Evolutionary conservation across 1,140 invertebrate species (phyloP), one percentile per base, ranked within the genome.

Genomic region (Mesaphorura yosii): DNA sequence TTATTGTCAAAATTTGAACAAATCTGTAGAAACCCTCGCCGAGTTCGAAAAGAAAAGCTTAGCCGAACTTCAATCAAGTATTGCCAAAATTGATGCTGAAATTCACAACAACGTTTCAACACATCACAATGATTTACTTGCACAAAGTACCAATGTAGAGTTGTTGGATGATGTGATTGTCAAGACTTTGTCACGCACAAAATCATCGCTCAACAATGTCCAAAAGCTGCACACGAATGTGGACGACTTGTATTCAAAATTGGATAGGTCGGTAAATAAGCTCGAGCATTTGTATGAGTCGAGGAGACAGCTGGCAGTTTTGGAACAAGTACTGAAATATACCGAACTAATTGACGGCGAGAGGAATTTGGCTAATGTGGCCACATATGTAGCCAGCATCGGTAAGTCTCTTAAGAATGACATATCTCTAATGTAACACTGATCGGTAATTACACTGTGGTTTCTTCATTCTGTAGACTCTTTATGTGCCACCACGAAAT

Each of bases 71-170:
- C 26, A 34, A 20, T 7, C 29, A 7, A 15, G 5, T 26, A 14
- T 48, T 17, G 25, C 46, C 19, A 4, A 22, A 22, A 29, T 48
- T 17, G 46, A 48, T 4, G 6, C 40, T 39, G 48, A 39, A 26
- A 50, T 50, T 40, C 55, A 57, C 28, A n/a, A 19, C 3, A 55
- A 54, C 38, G 60, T 63, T 1, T 51, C 41, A 3, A 51, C 41
- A 6, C 45, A 63, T 55, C 60, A 63, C 53, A 53, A 53, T 14
- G 57, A 59, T 27, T 49, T 63, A 15, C 39, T 63, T 34, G 60
- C 60, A 3, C 60, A 63, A 52, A 63, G 57, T 3, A 47, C 57
- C 15, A 63, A 63, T 53, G 55, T 63, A 1, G 60, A 63, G 38
- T 26, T 54, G n/a, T 55, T 63, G 60, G 60, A 63, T 34, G 38